Evolutionary conservation across 2,888 invertebrate genomes (phyloP).

Genomic region (Nomada ruficornis): DNA sequence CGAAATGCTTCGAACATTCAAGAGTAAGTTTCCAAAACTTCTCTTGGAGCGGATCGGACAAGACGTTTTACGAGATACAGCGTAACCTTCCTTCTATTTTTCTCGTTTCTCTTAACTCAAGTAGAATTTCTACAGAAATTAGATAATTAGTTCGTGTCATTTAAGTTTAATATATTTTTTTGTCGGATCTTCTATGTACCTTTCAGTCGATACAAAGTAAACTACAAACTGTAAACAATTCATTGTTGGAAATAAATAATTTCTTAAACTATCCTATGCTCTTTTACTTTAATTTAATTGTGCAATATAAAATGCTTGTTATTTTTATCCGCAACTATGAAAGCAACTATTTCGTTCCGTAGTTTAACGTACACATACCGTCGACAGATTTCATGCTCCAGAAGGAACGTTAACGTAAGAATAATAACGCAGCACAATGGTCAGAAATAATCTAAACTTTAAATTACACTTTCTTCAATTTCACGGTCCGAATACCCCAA

Average conservation of each 20-base stretch:
- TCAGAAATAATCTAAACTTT: slow-evolving; percentile 12
- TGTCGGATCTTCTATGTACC: too few species aligned
- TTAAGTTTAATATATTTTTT: not conserved
- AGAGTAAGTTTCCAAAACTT: not conserved
- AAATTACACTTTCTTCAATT: not conserved
- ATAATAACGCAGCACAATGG: not conserved
- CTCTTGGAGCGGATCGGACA: not conserved
- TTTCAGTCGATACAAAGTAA: too few species aligned
- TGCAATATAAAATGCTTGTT: too few species aligned
- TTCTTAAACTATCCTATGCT: too few species aligned
- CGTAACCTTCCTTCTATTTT: not conserved
- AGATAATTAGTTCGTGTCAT: not conserved
- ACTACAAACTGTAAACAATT: too few species aligned
- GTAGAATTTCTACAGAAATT: not conserved
- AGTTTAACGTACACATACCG: not conserved
- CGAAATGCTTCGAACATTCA: not conserved
- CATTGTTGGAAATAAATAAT: too few species aligned
- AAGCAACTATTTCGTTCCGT: too few species aligned
- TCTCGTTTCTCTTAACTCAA: not conserved
- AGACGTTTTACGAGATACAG: not conserved
- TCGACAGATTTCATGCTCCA: not conserved
- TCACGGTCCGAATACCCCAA: not conserved
- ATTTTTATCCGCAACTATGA: too few species aligned
- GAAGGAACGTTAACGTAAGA: not conserved
- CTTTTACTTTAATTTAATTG: too few species aligned